Evolutionary conservation across 2,888 invertebrate species (phyloP).

Genomic region (Scaptomyza caliginosa): DNA sequence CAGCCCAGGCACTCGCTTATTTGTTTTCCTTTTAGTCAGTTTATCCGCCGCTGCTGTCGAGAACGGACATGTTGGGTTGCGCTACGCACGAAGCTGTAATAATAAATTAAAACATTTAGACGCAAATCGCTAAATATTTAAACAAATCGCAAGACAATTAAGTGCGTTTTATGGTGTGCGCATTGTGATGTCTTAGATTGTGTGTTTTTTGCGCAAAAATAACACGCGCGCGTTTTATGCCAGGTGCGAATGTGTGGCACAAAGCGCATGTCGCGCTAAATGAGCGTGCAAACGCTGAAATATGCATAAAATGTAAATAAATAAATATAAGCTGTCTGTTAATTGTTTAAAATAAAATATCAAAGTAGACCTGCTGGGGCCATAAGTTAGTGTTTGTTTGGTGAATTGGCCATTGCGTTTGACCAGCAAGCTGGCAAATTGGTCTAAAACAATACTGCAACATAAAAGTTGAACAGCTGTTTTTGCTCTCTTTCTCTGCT

Average conservation of each 20-base stretch:
- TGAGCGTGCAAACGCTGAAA: slow-evolving; percentile 48
- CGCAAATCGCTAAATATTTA: slow-evolving; percentile 22
- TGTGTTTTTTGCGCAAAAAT: slow-evolving; percentile 2
- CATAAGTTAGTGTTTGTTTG: slow-evolving; percentile 34
- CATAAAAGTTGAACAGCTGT: slow-evolving; percentile 60
- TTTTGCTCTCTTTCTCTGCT: slow-evolving; percentile 45
- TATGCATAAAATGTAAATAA: slow-evolving; percentile 68
- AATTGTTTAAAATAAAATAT: slow-evolving; percentile 18
- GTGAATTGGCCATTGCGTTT: slow-evolving; percentile 7
- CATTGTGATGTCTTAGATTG: not conserved
- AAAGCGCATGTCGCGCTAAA: slow-evolving; percentile 64
- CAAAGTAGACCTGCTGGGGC: not conserved
- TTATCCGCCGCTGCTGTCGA: slow-evolving; percentile 57
- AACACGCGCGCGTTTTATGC: slow-evolving; percentile 2
- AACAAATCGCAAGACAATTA: slow-evolving; percentile 18
- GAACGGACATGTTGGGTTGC: slow-evolving; percentile 16
- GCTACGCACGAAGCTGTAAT: not conserved
- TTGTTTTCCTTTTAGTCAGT: slow-evolving; percentile 55
- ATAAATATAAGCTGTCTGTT: slow-evolving; percentile 37
- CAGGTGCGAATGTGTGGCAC: slow-evolving; percentile 48
- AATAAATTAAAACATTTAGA: slow-evolving; percentile 27
- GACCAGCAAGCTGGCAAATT: slow-evolving; percentile 16
- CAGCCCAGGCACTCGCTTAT: slow-evolving; percentile 26
- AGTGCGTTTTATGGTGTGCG: slow-evolving; percentile 5
- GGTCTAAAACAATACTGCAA: slow-evolving; percentile 20